A percentile compares a stretch with the other conserved stretches of the same genome.
phyloP scores from a whole-genome alignment of 2,888 invertebrate species.

The Chouioia cunea region DNA sequence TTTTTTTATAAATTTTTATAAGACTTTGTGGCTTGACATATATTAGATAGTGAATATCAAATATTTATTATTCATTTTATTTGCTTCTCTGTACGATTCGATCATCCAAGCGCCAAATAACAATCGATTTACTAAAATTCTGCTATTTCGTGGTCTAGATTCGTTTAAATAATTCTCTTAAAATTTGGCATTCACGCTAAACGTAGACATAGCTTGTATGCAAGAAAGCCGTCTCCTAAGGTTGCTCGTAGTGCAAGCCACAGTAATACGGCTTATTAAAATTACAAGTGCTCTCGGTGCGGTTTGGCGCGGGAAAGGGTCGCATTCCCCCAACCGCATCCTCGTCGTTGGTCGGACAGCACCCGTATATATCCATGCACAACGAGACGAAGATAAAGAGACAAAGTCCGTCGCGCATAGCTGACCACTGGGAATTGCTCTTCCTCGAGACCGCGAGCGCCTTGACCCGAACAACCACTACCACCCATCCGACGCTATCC shows the following conservation, averaged over 20 bases:
- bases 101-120: too few relatives aligned
- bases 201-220: too few relatives aligned
- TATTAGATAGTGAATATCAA: too few relatives aligned
- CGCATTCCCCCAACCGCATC: conserved; percentile 58
- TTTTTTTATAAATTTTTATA: too few relatives aligned
- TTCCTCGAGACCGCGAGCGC: conserved; percentile 52
- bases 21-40: too few relatives aligned
- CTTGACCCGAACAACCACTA: conserved; percentile 37
- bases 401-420: conserved; percentile 57
- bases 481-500: conserved; percentile 49
- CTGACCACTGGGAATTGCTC: conserved; percentile 65
- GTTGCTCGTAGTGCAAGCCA: conserved; percentile 53
- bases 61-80: too few relatives aligned
- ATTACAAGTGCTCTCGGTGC: conserved; percentile 58
- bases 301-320: conserved; percentile 41
- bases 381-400: conserved; percentile 63
- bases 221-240: conserved; percentile 26
- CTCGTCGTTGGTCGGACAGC: conserved; percentile 46
- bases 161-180: too few relatives aligned
- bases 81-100: too few relatives aligned
- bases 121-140: too few relatives aligned
- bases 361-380: conserved; percentile 57
- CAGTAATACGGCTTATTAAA: conserved; percentile 67
- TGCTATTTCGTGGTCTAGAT: too few relatives aligned
- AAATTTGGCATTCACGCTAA: too few relatives aligned